Percentiles rank a stretch among this genome's conserved stretches.
phyloP scores from a whole-genome alignment of 2,888 invertebrate genomes.

The Rhogogaster chlorosoma region DNA sequence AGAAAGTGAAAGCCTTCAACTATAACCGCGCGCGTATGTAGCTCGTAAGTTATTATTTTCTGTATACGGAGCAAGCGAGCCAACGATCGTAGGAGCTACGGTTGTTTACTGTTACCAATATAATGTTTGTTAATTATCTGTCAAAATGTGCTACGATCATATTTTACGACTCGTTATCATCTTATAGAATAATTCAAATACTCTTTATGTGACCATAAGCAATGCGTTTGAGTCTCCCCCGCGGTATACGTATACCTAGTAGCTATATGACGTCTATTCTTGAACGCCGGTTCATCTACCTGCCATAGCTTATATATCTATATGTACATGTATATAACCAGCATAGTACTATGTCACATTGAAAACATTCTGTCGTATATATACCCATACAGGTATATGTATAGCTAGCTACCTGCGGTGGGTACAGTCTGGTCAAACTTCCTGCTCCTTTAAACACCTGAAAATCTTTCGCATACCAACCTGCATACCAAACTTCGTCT shows the following conservation, averaged over 20 bases:
- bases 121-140: background rate
- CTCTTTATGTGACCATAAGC: background rate
- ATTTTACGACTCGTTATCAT: background rate
- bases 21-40: slow-evolving; percentile 39
- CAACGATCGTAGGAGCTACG: background rate
- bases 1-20: slow-evolving; percentile 60
- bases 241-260: background rate
- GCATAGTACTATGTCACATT: slow-evolving; percentile 23
- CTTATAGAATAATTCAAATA: background rate
- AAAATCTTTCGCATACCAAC: slow-evolving; percentile 25
- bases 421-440: slow-evolving; percentile 39
- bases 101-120: background rate
- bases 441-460: slow-evolving; percentile 28
- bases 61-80: slow-evolving; percentile 6
- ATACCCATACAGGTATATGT: background rate
- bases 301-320: background rate
- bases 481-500: slow-evolving; percentile 24
- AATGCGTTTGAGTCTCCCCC: background rate
- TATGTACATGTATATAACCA: background rate
- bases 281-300: slow-evolving; percentile 46
- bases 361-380: slow-evolving; percentile 36
- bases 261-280: slow-evolving; percentile 34
- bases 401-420: slow-evolving; percentile 23
- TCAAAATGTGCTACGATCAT: background rate
- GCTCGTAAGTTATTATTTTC: slow-evolving; percentile 17